Percentiles rank a stretch among this genome's conserved stretches.
phyloP scores from a whole-genome alignment of 2,797 vertebrate genomes.

The Alcedo atthis region DNA sequence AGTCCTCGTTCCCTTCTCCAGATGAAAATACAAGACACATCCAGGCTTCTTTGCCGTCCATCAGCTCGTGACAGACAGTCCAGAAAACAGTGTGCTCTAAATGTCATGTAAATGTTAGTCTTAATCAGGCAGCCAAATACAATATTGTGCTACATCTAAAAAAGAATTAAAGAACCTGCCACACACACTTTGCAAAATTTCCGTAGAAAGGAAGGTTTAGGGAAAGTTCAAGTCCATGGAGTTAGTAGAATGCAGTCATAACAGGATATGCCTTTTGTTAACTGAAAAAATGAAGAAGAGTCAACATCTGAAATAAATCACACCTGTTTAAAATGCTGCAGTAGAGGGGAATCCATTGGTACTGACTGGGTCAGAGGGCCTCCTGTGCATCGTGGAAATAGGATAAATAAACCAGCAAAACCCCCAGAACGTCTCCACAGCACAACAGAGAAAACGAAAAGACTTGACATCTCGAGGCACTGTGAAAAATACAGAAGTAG shows the following conservation, averaged over 20 bases:
- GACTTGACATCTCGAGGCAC: neutral
- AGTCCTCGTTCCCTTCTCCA: neutral
- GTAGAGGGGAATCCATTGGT: neutral
- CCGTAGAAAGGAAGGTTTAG: conserved; percentile 51
- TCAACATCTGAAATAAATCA: neutral
- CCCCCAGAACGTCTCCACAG: neutral
- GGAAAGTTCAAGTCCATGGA: conserved; percentile 54
- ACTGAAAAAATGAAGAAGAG: conserved; percentile 3
- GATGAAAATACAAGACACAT: conserved; percentile 19
- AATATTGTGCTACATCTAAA: conserved; percentile 67
- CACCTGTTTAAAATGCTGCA: neutral
- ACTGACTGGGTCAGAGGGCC: neutral
- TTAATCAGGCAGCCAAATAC: conserved; percentile 66
- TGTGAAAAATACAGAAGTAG: neutral
- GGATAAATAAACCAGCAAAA: neutral
- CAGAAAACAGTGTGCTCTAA: conserved; percentile 52
- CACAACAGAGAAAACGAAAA: neutral
- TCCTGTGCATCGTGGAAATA: neutral
- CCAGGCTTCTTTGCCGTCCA: conserved; percentile 35
- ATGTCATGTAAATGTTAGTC: conserved; percentile 71
- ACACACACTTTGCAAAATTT: neutral
- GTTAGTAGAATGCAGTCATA: conserved; percentile 21
- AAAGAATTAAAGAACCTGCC: conserved; percentile 63
- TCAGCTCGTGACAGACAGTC: conserved; percentile 63
- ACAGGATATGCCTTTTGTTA: conserved; percentile 44